Base-by-base conservation (phyloP, 2,888 invertebrate species). In the Rhimphoctona megacephalus region DNA sequence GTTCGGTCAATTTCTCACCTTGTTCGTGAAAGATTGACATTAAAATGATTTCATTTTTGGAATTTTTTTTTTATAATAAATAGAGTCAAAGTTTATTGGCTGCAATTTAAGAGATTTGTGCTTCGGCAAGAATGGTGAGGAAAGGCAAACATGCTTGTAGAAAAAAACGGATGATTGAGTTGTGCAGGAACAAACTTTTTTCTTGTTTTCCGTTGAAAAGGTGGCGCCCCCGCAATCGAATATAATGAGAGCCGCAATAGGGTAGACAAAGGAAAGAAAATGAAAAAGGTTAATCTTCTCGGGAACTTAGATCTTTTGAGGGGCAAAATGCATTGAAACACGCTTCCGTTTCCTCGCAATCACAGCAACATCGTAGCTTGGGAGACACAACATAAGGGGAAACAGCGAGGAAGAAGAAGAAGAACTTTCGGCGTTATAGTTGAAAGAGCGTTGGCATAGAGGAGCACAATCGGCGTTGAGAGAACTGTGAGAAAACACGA, bases 341-440 rank as follows among this genome's bases (percentile, higher is more conserved):
- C 69, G 57, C 78, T 86, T 87, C 83, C 87, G 78, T 83, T 79
- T 86, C 81, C 83, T 87, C 81, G 76, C 81, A 69, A 86, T 83
- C 86, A 79, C 69, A 78, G 74, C 67, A 78, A 79, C 43, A 81
- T 70, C 80, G 49, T 43, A 46, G 25, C 36, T 61, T 39, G 52
- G 70, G 14, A 14, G 30, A 46, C 25, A 4, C 30, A 30, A 11
- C 49, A 46, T 30, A 39, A 52, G 36, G 79, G 57, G 69, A 57
- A 33, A 78, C 52, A 49, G 66, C 17, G 66, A 30, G 66, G 57
- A 39, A 52, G 57, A 70, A 57, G 30, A 39, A 43, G 36, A 43
- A 52, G 81, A 67, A 83, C 25, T n/a, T n/a, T 69, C 22, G 79
- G 54, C 54, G 69, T 33, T 69, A 70, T 57, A 79, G 22, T 78